Conservation (phyloP, 2,888 invertebrate species). For the Pammene fasciana region DNA sequence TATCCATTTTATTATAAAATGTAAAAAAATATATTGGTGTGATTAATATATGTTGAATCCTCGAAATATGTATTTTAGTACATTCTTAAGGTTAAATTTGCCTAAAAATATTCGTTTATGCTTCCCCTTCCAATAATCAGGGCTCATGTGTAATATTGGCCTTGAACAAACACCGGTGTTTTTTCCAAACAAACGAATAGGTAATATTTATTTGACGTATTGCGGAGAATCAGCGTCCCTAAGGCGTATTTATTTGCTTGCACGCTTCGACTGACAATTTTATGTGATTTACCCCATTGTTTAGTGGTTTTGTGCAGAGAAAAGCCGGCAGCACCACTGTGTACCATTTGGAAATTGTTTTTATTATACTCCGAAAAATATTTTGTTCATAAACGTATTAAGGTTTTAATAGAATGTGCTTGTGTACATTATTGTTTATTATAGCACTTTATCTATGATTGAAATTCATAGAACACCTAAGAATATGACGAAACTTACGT, state of each 20-base stretch:
- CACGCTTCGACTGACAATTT: constrained; percentile 66
- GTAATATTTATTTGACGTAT: constrained; percentile 72
- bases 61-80: neutral
- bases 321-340: constrained; percentile 28
- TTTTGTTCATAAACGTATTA: neutral
- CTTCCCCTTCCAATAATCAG: constrained; percentile 46
- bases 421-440: neutral
- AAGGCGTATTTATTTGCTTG: constrained; percentile 74
- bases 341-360: constrained; percentile 31
- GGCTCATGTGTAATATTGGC: constrained; percentile 54
- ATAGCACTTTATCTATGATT: neutral
- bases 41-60: too few relatives aligned
- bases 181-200: constrained; percentile 56
- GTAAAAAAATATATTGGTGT: too few relatives aligned
- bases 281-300: constrained; percentile 63
- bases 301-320: constrained; percentile 35
- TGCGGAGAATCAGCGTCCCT: constrained; percentile 72
- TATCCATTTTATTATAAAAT: too few relatives aligned
- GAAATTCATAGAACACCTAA: too few relatives aligned
- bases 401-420: neutral
- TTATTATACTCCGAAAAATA: constrained; percentile 8
- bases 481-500: too few relatives aligned
- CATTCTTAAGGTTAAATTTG: neutral
- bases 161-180: constrained; percentile 62
- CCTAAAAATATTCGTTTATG: neutral